Conservation (phyloP, 2,113 vertebrate species). For the Halcyon senegalensis region DNA sequence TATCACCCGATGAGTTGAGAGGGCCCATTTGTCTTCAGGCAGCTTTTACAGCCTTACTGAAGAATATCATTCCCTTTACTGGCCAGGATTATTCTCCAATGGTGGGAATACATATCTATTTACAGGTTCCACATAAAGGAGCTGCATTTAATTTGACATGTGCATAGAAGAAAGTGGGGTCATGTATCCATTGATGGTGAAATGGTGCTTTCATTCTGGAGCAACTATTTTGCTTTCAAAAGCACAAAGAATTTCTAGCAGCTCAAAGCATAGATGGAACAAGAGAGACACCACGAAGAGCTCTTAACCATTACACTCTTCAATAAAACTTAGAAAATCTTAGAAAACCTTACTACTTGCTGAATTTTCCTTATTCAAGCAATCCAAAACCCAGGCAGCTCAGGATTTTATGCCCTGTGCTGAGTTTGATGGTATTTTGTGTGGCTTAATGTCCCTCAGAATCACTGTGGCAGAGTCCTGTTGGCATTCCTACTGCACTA, state of each 20-base stretch:
- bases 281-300: background rate
- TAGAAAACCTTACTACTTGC: background rate
- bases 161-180: background rate
- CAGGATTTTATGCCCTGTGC: background rate
- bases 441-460: background rate
- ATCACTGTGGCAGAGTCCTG: background rate
- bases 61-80: background rate
- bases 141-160: background rate
- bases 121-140: background rate
- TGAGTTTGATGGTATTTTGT: background rate
- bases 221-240: background rate
- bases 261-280: background rate
- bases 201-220: background rate
- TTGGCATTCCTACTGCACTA: background rate
- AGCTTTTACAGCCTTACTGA: background rate
- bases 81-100: background rate
- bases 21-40: background rate
- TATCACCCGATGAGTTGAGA: background rate
- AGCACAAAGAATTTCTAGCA: background rate
- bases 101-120: background rate
- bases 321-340: background rate
- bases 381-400: background rate
- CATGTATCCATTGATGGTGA: background rate
- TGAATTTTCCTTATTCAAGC: background rate
- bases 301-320: background rate